Evolutionary conservation across 2,797 vertebrate genomes (phyloP).

Genomic region (Urosaurus nigricauda): DNA sequence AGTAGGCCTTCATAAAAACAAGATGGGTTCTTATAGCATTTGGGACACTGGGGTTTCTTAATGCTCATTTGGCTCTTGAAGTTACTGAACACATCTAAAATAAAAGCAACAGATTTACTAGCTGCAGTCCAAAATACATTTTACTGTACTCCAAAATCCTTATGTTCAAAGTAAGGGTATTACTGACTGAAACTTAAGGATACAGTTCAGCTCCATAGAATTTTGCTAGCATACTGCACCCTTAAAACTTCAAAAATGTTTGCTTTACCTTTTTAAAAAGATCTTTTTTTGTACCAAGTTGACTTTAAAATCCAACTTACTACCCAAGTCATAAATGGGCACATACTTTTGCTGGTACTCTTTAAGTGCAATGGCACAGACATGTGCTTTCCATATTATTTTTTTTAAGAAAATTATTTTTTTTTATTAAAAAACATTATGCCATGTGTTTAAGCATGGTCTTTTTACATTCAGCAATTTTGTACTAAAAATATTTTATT

Average conservation of each 20-base stretch:
- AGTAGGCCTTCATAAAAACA: neutral
- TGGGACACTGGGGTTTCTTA: neutral
- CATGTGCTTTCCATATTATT: conserved; percentile 68
- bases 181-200: neutral
- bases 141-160: neutral
- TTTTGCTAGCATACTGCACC: neutral
- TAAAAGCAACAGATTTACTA: neutral
- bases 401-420: conserved; percentile 84
- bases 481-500: conserved; percentile 95
- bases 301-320: conserved; percentile 76
- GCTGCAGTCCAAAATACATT: neutral
- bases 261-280: conserved; percentile 72
- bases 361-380: conserved; percentile 84
- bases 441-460: conserved; percentile 84
- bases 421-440: conserved; percentile 76
- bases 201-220: neutral
- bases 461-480: conserved; percentile 93
- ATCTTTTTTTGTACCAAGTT: conserved; percentile 79
- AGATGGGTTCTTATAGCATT: neutral
- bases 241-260: conserved; percentile 46
- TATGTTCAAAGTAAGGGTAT: neutral
- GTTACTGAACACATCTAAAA: conserved; percentile 47
- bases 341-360: conserved; percentile 82
- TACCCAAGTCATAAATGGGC: conserved; percentile 80
- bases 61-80: conserved; percentile 14